These are phyloP conservation scores for Mastacembelus armatus DNA, from an alignment of 2,797 vertebrate species.

Conservation along the genomic window DNA sequence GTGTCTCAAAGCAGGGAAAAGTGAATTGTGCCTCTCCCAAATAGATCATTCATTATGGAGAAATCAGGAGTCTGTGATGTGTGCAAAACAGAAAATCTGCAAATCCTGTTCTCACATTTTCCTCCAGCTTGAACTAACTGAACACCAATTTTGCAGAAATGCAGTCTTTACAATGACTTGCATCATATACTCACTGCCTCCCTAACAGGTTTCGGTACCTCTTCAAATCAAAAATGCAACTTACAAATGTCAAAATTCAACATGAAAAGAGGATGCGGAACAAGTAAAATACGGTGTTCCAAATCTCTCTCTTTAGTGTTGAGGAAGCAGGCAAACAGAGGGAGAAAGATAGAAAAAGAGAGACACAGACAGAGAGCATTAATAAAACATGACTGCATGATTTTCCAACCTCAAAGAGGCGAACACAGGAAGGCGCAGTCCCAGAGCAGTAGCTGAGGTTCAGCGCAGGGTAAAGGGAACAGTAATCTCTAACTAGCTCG, in stretches of 20 bases:
- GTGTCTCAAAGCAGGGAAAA: conserved; percentile 44
- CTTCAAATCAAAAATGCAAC: conserved; percentile 29
- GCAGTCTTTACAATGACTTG: conserved; percentile 29
- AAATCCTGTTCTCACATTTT: conserved; percentile 30
- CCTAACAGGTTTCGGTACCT: conserved; percentile 34
- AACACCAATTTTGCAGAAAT: conserved; percentile 32
- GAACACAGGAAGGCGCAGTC: conserved; percentile 77
- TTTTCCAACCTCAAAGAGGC: conserved; percentile 84
- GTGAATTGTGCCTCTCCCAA: conserved; percentile 46
- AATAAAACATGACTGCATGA: conserved; percentile 86
- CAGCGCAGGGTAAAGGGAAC: conserved; percentile 82
- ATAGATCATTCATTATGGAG: conserved; percentile 70
- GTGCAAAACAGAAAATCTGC: conserved; percentile 16
- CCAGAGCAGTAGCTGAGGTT: conserved; percentile 79
- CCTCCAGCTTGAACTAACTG: conserved; percentile 40
- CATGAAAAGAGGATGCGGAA: conserved; percentile 44
- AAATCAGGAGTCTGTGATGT: conserved; percentile 25
- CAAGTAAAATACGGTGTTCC: conserved; percentile 61
- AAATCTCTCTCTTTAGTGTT: conserved; percentile 53
- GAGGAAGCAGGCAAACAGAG: conserved; percentile 42
- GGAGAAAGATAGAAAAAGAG: conserved; percentile 43
- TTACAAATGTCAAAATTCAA: conserved; percentile 17
- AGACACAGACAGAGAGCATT: conserved; percentile 71
- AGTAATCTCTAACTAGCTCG: conserved; percentile 71
- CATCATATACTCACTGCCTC: conserved; percentile 37